Percentiles rank a stretch among this genome's conserved stretches.
phyloP scores from a whole-genome alignment of 2,797 vertebrate genomes.

The Hippoglossus hippoglossus region DNA sequence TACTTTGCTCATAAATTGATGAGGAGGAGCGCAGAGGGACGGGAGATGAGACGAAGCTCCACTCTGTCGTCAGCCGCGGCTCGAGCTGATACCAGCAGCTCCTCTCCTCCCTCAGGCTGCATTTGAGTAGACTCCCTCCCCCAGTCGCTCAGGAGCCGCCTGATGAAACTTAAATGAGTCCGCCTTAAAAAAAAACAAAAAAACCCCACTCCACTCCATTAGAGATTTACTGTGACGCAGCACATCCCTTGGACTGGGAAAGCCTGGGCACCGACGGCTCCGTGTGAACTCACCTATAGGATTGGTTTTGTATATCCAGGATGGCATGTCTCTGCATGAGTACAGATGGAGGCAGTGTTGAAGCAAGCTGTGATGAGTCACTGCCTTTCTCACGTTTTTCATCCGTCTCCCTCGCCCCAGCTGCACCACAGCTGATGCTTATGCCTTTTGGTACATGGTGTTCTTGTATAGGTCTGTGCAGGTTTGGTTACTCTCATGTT shows the following conservation, averaged over 20 bases:
- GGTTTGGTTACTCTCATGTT: neutral
- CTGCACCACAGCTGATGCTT: constrained; percentile 43
- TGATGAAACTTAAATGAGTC: constrained; percentile 59
- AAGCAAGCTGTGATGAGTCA: constrained; percentile 54
- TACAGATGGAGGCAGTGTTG: constrained; percentile 37
- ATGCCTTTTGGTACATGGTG: constrained; percentile 22
- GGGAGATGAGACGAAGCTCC: constrained; percentile 27
- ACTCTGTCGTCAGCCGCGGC: constrained; percentile 27
- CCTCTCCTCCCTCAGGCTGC: neutral
- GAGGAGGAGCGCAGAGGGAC: neutral
- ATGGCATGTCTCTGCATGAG: constrained; percentile 27
- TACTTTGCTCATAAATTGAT: no score
- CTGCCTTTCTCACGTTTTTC: constrained; percentile 47
- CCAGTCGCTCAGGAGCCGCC: constrained; percentile 29
- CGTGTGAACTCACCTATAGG: constrained; percentile 26
- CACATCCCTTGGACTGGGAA: constrained; percentile 34
- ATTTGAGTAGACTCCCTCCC: neutral
- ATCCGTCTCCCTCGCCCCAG: constrained; percentile 28
- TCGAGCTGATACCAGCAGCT: constrained; percentile 9
- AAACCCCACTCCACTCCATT: constrained; percentile 5
- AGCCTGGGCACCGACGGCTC: constrained; percentile 23
- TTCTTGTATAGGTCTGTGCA: constrained; percentile 18
- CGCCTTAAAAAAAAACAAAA: constrained; percentile 4
- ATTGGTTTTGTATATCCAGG: constrained; percentile 22
- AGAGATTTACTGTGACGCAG: constrained; percentile 41